These are phyloP conservation scores for Lordiphosa fenestrarum DNA, from an alignment of 2,888 invertebrate species.

Conservation along the genomic window DNA sequence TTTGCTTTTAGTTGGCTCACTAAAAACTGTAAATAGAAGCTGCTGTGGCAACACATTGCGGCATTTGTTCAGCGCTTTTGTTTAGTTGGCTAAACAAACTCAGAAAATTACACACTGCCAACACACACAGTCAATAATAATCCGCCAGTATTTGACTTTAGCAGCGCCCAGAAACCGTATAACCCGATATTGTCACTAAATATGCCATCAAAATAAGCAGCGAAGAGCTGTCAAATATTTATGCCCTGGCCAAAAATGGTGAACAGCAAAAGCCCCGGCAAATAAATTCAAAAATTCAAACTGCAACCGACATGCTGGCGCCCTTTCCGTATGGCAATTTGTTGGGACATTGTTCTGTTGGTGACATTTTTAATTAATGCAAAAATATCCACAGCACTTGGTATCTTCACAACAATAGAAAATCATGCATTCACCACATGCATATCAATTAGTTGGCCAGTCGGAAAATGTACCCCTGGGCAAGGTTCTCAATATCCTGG, in stretches of 20 bases:
- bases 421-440: slow-evolving; percentile 25
- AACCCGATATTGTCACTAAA: slow-evolving; percentile 11
- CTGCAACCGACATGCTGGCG: slow-evolving; percentile 7
- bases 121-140: slow-evolving; percentile 37
- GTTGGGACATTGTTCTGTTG: slow-evolving; percentile 22
- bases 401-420: slow-evolving; percentile 9
- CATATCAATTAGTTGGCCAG: slow-evolving; percentile 32
- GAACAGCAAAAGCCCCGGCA: slow-evolving; percentile 4
- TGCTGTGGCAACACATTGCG: slow-evolving; percentile 25
- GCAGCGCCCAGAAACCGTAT: slow-evolving; percentile 6
- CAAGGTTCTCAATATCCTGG: neutral
- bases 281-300: slow-evolving; percentile 6
- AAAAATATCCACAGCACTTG: slow-evolving; percentile 24
- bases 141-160: slow-evolving; percentile 36
- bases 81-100: slow-evolving; percentile 36
- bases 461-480: slow-evolving; percentile 1
- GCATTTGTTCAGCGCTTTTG: slow-evolving; percentile 22
- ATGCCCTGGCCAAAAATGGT: slow-evolving; percentile 22
- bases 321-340: slow-evolving; percentile 21
- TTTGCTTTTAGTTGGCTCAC: slow-evolving; percentile 9
- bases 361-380: slow-evolving; percentile 46
- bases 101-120: slow-evolving; percentile 2
- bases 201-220: slow-evolving; percentile 25
- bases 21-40: slow-evolving; percentile 34
- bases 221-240: slow-evolving; percentile 26